Conservation (phyloP, 2,888 invertebrate genomes). For the Gastrophysa polygoni region DNA sequence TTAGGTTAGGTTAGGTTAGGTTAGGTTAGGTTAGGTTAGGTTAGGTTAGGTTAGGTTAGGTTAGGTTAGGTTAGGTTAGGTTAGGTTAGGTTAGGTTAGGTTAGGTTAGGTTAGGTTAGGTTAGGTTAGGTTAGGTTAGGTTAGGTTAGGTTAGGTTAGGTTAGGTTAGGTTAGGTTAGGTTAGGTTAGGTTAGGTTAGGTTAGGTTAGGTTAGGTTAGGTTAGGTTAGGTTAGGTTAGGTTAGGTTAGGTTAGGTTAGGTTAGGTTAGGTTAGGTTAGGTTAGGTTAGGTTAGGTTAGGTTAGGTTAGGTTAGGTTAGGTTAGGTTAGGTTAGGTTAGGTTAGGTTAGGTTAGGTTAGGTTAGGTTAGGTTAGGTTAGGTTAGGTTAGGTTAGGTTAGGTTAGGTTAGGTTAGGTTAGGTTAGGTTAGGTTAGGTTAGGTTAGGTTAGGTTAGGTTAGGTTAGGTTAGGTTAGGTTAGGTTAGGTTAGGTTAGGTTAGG, state of each 20-base stretch:
- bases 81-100: slow-evolving; percentile 33
- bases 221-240: slow-evolving; percentile 35
- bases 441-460: slow-evolving; percentile 21
- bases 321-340: slow-evolving; percentile 22
- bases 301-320: slow-evolving; percentile 33
- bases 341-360: slow-evolving; percentile 20
- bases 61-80: slow-evolving; percentile 26
- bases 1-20: slow-evolving; percentile 12
- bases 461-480: slow-evolving; percentile 21
- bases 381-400: slow-evolving; percentile 17
- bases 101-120: slow-evolving; percentile 22
- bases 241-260: slow-evolving; percentile 23
- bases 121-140: slow-evolving; percentile 33
- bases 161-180: slow-evolving; percentile 36
- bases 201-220: slow-evolving; percentile 34
- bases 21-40: slow-evolving; percentile 12
- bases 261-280: slow-evolving; percentile 18
- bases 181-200: slow-evolving; percentile 33
- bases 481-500: slow-evolving; percentile 25
- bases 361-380: slow-evolving; percentile 21
- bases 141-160: slow-evolving; percentile 36
- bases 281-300: slow-evolving; percentile 31
- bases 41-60: slow-evolving; percentile 17
- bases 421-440: slow-evolving; percentile 24
- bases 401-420: slow-evolving; percentile 29